These are phyloP conservation scores for Noturus placidus DNA, from an alignment of 2,113 vertebrate species.

Conservation along the genomic window DNA sequence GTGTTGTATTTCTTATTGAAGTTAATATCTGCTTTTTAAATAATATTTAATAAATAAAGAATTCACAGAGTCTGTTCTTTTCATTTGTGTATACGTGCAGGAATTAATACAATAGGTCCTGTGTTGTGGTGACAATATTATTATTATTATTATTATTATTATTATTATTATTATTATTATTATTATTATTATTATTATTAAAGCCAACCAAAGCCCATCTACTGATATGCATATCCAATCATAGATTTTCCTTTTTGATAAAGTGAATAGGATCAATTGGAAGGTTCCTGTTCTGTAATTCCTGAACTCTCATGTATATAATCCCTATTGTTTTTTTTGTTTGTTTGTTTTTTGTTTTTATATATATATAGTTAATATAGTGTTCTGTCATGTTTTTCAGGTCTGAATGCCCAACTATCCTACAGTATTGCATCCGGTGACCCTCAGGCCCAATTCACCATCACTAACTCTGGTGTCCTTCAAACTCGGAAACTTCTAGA, in stretches of 20 bases:
- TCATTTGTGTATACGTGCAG: neutral
- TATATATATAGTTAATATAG: neutral
- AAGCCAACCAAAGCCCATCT: neutral
- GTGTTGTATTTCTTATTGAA: neutral
- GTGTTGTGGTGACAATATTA: too few species aligned
- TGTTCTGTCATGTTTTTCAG: conserved; percentile 65
- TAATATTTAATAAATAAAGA: neutral
- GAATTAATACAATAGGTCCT: neutral
- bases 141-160: neutral
- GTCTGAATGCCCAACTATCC: conserved; percentile 81
- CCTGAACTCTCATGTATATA: neutral
- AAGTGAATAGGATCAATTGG: neutral
- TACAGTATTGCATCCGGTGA: conserved; percentile 89
- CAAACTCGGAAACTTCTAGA: conserved; percentile 80
- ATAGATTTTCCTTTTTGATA: neutral
- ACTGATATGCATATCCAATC: neutral
- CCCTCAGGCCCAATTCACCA: conserved; percentile 79
- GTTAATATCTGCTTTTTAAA: neutral
- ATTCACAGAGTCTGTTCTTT: neutral
- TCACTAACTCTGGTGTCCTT: conserved; percentile 76
- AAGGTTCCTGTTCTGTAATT: neutral
- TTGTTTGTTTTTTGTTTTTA: too few species aligned
- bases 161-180: neutral
- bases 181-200: neutral
- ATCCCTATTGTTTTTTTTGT: neutral